phyloP scores from a whole-genome alignment of 2,113 vertebrate species.

The Bos javanicus region DNA sequence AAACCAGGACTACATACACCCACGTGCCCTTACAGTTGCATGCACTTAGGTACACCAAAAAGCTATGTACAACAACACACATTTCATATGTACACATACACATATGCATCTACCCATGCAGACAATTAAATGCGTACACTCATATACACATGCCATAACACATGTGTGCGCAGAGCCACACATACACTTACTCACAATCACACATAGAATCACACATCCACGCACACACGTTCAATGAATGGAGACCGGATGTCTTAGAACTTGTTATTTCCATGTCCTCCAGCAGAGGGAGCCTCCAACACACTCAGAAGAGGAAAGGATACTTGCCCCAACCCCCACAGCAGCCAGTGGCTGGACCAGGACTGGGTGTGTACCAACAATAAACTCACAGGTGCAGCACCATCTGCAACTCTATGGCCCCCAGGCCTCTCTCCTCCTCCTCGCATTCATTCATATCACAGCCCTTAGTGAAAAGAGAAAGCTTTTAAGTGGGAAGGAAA shows the following conservation, averaged over 20 bases:
- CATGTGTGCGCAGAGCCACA: neutral
- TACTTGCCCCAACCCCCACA: neutral
- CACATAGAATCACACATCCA: neutral
- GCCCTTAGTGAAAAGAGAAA: neutral
- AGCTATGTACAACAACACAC: neutral
- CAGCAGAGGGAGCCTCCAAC: neutral
- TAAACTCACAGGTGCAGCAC: neutral
- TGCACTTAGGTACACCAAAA: neutral
- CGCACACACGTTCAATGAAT: too few relatives aligned
- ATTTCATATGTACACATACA: neutral
- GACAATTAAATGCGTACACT: neutral
- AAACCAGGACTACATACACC: neutral
- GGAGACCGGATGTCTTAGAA: neutral
- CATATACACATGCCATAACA: neutral
- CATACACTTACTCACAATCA: neutral
- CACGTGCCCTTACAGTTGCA: neutral
- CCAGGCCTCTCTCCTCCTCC: neutral
- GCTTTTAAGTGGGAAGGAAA: neutral
- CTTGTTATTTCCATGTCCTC: neutral
- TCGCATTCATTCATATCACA: neutral
- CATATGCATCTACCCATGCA: neutral
- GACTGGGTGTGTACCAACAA: neutral
- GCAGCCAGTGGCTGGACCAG: accelerated
- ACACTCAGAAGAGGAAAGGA: neutral
- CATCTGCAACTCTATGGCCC: neutral